A percentile compares a stretch with the other conserved stretches of the same genome.
phyloP scores from a whole-genome alignment of 1,140 invertebrate genomes.

The Aricia agestis region DNA sequence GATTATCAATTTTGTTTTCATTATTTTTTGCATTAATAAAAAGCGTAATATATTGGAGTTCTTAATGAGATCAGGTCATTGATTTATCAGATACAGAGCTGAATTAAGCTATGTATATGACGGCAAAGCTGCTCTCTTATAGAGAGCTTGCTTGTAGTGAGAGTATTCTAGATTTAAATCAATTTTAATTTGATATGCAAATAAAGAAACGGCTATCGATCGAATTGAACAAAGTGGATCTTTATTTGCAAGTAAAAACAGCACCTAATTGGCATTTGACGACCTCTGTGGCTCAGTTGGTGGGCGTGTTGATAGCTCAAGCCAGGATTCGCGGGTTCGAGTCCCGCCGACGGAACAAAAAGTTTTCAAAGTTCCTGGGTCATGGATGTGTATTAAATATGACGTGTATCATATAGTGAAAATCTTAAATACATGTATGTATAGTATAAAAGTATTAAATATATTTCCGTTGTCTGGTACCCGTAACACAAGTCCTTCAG shows the following conservation, averaged over 20 bases:
- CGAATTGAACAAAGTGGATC: background rate
- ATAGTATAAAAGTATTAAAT: too few species aligned
- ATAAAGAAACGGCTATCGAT: background rate
- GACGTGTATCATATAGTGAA: too few species aligned
- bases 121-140: too few species aligned
- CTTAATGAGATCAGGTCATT: background rate
- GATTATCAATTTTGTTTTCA: conserved; percentile 10
- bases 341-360: too few species aligned
- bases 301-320: too few species aligned
- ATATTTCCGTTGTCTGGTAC: too few species aligned
- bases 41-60: conserved; percentile 1
- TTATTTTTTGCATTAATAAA: background rate
- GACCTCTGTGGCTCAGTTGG: too few species aligned
- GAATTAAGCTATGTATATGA: background rate
- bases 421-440: too few species aligned
- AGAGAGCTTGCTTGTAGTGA: background rate
- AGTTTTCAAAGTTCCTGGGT: too few species aligned
- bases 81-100: background rate
- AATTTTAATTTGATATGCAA: conserved; percentile 1
- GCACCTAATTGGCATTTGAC: background rate
- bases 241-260: background rate
- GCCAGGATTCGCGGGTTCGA: too few species aligned
- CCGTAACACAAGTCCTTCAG: too few species aligned
- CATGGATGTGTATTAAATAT: too few species aligned
- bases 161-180: background rate